phyloP scores from a whole-genome alignment of 2,797 vertebrate genomes.

The Lepus oiostolus region DNA sequence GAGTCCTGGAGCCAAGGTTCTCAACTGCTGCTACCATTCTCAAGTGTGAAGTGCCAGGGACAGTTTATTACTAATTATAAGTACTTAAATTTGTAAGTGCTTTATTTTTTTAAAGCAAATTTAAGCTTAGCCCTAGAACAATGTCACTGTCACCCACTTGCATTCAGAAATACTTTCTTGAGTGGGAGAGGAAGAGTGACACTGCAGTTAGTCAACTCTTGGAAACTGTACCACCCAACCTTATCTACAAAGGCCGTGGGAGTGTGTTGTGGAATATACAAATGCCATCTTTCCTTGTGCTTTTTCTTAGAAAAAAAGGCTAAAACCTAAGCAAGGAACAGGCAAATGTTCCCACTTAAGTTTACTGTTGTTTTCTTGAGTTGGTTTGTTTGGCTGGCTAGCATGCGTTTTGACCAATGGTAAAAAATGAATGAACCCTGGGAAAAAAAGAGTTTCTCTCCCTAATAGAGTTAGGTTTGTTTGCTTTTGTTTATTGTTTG shows the following conservation, averaged over 20 bases:
- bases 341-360: not conserved
- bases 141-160: constrained; percentile 2
- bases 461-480: not conserved
- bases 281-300: not conserved
- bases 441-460: not conserved
- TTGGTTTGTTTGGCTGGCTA: not conserved
- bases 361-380: not conserved
- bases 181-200: not conserved
- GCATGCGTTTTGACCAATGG: not conserved
- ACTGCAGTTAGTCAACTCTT: not conserved
- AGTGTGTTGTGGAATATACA: not conserved
- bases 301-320: not conserved
- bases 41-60: not conserved
- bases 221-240: not conserved
- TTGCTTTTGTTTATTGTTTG: not conserved
- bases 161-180: not conserved
- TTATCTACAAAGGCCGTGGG: not conserved
- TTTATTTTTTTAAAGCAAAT: not conserved
- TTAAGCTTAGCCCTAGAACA: not conserved
- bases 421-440: not conserved
- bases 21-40: not conserved
- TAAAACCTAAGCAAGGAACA: not conserved
- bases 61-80: not conserved
- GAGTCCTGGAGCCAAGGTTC: not conserved
- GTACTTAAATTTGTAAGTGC: not conserved